These are phyloP conservation scores for Belonocnema kinseyi DNA, from an alignment of 1,140 invertebrate species.

Conservation along the genomic window DNA sequence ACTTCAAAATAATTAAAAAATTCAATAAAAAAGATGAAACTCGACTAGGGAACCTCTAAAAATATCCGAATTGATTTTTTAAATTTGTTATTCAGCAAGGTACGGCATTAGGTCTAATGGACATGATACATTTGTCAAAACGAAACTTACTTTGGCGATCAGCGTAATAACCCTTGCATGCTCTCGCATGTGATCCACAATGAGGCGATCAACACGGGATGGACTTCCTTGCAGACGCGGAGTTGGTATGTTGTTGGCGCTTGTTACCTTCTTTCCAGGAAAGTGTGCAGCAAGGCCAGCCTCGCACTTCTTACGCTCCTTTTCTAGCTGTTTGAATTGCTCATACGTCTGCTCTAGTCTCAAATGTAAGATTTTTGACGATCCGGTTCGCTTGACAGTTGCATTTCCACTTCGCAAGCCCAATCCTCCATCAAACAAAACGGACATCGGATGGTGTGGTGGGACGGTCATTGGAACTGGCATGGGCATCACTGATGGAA, in stretches of 20 bases:
- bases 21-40: no score
- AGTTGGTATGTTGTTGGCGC: conserved; percentile 87
- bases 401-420: conserved; percentile 57
- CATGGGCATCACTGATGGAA: conserved; percentile 65
- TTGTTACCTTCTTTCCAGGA: conserved; percentile 88
- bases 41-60: no score
- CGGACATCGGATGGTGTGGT: conserved; percentile 60
- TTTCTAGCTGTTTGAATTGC: conserved; percentile 88
- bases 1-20: no score
- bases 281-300: conserved; percentile 88
- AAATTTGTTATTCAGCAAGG: no score
- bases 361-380: conserved; percentile 83
- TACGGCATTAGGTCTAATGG: neutral
- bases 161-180: conserved; percentile 79
- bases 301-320: conserved; percentile 90
- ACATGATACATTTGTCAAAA: conserved; percentile 19
- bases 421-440: conserved; percentile 61
- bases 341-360: conserved; percentile 88
- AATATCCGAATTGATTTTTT: no score
- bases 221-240: conserved; percentile 87
- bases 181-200: conserved; percentile 89
- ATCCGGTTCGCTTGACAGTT: conserved; percentile 75
- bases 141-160: conserved; percentile 68
- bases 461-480: conserved; percentile 61
- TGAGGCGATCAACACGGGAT: conserved; percentile 88